A percentile compares a stretch with the other conserved stretches of the same genome.
phyloP scores from a whole-genome alignment of 2,888 invertebrate species.

The Synanthedon tipuliformis region DNA sequence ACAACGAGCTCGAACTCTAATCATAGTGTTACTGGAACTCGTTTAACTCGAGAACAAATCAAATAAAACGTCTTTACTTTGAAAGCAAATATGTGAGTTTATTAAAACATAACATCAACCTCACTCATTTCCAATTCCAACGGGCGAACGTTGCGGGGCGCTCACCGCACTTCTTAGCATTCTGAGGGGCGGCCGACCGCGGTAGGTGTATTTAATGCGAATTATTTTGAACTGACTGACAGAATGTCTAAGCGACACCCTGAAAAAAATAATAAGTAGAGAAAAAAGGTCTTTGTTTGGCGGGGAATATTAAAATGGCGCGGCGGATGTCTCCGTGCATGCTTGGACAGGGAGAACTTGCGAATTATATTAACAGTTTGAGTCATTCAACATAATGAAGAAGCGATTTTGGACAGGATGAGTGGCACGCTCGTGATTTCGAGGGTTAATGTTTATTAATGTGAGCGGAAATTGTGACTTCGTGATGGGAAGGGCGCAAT shows the following conservation, averaged over 20 bases:
- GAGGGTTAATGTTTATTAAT: conserved; percentile 50
- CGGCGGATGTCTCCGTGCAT: conserved; percentile 28
- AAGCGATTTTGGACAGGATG: conserved; percentile 59
- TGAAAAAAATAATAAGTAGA: conserved; percentile 45
- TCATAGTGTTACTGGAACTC: conserved; percentile 17
- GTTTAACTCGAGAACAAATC: conserved; percentile 33
- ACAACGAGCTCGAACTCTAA: too few relatives aligned
- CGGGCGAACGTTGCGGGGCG: conserved; percentile 25
- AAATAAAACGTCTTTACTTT: conserved; percentile 54
- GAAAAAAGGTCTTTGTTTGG: conserved; percentile 42
- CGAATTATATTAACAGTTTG: conserved; percentile 43
- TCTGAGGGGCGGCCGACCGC: conserved; percentile 39
- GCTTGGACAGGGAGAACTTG: conserved; percentile 23
- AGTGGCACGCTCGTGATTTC: conserved; percentile 52
- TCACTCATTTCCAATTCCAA: conserved; percentile 56
- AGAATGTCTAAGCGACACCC: conserved; percentile 50
- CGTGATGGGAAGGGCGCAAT: conserved; percentile 55
- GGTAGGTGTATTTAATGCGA: conserved; percentile 65
- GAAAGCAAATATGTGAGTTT: conserved; percentile 54
- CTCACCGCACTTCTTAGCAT: conserved; percentile 36
- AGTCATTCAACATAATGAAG: conserved; percentile 56
- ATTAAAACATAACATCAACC: conserved; percentile 58
- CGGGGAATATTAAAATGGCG: conserved; percentile 53
- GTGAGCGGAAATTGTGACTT: conserved; percentile 57
- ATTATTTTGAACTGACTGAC: conserved; percentile 60